Percentiles rank a stretch among this genome's conserved stretches.
Evolutionary conservation across 2,113 vertebrate species (phyloP).

Genomic region (Clinocottus analis): DNA sequence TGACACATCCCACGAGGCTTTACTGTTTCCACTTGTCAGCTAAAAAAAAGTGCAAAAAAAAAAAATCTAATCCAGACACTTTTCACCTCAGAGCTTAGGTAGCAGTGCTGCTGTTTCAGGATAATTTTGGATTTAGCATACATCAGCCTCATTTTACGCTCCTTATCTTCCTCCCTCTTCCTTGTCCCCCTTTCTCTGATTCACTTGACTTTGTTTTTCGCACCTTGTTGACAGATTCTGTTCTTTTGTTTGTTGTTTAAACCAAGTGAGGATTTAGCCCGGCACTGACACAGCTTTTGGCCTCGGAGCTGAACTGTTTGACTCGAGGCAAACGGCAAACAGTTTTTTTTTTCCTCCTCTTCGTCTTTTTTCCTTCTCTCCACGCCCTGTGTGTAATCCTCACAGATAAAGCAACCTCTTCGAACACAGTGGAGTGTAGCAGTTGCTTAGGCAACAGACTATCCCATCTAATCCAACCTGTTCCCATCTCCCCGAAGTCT

Average conservation of each 20-base stretch:
- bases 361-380: neutral
- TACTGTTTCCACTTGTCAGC: conserved; percentile 59
- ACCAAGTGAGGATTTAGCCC: conserved; percentile 67
- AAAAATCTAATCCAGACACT: conserved; percentile 60
- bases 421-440: conserved; percentile 69
- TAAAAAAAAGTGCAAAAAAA: conserved; percentile 30
- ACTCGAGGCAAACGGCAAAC: conserved; percentile 64
- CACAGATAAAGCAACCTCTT: conserved; percentile 73
- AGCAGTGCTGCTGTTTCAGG: conserved; percentile 36
- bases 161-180: conserved; percentile 60
- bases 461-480: conserved; percentile 78
- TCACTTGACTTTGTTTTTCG: conserved; percentile 60
- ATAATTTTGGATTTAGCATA: conserved; percentile 76
- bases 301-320: conserved; percentile 66
- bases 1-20: conserved; percentile 62
- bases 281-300: conserved; percentile 68
- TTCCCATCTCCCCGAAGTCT: conserved; percentile 69
- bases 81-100: conserved; percentile 67
- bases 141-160: conserved; percentile 66
- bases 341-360: conserved; percentile 16
- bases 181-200: conserved; percentile 65
- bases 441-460: conserved; percentile 76
- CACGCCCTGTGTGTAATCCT: conserved; percentile 69
- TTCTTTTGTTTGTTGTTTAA: conserved; percentile 72
- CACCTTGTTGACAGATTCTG: conserved; percentile 61